These are phyloP conservation scores for Phainopepla nitens DNA, from an alignment of 2,113 vertebrate genomes.

Conservation along the genomic window DNA sequence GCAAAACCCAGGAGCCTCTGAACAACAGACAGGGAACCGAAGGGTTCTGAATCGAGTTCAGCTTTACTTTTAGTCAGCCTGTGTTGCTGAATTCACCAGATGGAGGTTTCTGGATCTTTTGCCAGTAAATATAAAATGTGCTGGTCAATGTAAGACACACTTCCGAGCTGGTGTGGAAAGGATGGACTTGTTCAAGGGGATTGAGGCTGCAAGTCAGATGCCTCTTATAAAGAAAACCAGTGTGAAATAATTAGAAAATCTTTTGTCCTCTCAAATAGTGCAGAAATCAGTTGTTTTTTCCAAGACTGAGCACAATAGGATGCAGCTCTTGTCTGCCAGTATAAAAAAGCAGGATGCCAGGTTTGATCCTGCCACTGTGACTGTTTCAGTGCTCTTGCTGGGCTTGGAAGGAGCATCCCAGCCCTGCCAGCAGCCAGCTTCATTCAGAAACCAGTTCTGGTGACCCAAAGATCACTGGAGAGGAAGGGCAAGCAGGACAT, in stretches of 20 bases:
- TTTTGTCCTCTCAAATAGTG: neutral
- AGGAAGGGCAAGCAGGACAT: neutral
- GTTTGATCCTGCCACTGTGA: neutral
- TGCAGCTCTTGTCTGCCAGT: neutral
- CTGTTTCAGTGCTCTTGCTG: rapidly evolving
- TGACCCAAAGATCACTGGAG: rapidly evolving
- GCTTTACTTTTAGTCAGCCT: neutral
- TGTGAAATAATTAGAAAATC: neutral
- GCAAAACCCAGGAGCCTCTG: neutral
- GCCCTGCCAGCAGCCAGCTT: neutral
- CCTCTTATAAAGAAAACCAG: neutral
- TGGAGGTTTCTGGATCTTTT: neutral
- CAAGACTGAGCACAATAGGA: neutral
- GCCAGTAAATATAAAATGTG: neutral
- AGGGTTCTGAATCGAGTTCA: neutral
- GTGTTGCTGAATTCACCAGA: neutral
- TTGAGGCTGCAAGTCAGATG: neutral
- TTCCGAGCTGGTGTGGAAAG: rapidly evolving
- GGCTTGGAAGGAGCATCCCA: neutral
- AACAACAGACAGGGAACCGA: rapidly evolving
- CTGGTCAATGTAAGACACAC: neutral
- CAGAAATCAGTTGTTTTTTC: neutral
- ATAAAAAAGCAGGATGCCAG: neutral
- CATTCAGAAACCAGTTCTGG: neutral
- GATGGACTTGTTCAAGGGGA: neutral